Base-by-base conservation (phyloP, 1,140 invertebrate species). In the Maniola jurtina region DNA sequence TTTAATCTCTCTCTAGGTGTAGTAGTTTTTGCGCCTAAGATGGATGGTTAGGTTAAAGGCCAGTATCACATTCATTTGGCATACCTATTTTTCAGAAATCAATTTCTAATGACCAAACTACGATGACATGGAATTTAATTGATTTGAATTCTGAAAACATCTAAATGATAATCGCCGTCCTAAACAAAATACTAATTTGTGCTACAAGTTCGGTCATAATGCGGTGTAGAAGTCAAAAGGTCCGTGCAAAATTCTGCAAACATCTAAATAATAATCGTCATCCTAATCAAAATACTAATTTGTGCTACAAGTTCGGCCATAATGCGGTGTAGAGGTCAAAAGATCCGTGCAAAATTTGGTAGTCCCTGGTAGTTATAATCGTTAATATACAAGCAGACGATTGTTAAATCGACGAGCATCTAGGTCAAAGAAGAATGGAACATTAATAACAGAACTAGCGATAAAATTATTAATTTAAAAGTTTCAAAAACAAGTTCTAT, bases 371-470 rank as follows among this genome's bases (percentile, higher is more conserved):
- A 11, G 42, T 45, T 13, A 35, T 55, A 55, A 35, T 35, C 52
- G 52, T 55, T 34, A 35, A 33, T 45, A 45, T 45, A 45, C 42
- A 11, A 13, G 10, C 38, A 38, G 10, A 38, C 38, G 10, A 9
- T 38, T 45, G 9, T 45, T 45, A 45, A 13, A 45, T 45, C 2
- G 42, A 45, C 42, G 13, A 5, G 5, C 13, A 11, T 45, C 42
- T 45, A 45, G 42, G 42, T n/a, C 42, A 45, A 45, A 45, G 42
- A 45, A 45, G 42, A 45, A 45, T 45, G 42, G 42, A 45, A 9
- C 42, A 45, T 45, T 45, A 45, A 45, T 45, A 45, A 45, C 42
- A 13, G 42, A 45, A 45, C 42, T 9, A n/a, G 13, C 42, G 42
- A 45, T 45, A 11, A 45, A 45, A 45, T 13, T 45, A 45, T 45